A percentile compares a stretch with the other conserved stretches of the same genome.
Conservation (phyloP, 2,113 vertebrate genomes). For the Danio rerio region GRCz12tu NC_133176.1:54988001-54988500, state of each 20-base stretch:
- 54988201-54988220: background rate
- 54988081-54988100: background rate
- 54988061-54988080: constrained; percentile 20
- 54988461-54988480: too few species aligned
- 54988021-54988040: too few species aligned
- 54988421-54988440: too few species aligned
- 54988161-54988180: constrained; percentile 12
- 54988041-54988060: background rate
- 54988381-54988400: too few species aligned
- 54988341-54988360: too few species aligned
- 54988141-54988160: background rate
- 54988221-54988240: background rate
- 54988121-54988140: background rate
- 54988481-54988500: too few species aligned
- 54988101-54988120: background rate
- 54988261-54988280: background rate
- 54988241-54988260: background rate
- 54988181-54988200: background rate
- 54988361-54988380: too few species aligned
- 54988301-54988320: background rate
- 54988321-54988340: too few species aligned
- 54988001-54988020: constrained; percentile 14
- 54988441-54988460: too few species aligned
- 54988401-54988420: too few species aligned
- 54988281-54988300: background rate